These are phyloP conservation scores for Ditula angustiorana DNA, from an alignment of 2,888 invertebrate species.

Conservation along the genomic window DNA sequence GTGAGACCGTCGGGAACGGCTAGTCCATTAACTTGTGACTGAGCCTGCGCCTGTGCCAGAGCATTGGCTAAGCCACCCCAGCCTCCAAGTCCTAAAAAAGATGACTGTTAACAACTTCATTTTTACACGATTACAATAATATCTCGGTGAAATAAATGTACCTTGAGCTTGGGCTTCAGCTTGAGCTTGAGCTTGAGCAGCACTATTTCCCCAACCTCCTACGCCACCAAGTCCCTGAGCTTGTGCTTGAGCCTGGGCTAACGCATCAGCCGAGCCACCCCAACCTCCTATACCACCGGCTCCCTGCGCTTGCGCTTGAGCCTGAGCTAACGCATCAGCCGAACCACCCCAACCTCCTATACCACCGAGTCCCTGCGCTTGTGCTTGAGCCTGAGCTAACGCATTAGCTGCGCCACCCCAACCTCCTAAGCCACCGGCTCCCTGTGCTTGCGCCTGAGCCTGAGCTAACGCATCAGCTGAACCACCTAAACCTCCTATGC, in stretches of 20 bases:
- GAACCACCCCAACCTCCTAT: not conserved
- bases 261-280: not conserved
- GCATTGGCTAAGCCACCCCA: conserved; percentile 11
- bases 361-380: conserved; percentile 34
- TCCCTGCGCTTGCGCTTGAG: conserved; percentile 12
- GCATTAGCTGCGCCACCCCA: not conserved
- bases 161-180: conserved; percentile 20
- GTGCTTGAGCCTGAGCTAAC: conserved; percentile 28
- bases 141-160: too few species aligned
- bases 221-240: too few species aligned
- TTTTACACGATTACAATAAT: not conserved
- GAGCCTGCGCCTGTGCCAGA: conserved; percentile 41
- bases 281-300: not conserved
- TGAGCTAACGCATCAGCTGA: conserved; percentile 37
- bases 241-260: conserved; percentile 7
- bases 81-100: conserved; percentile 12
- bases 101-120: not conserved
- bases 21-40: conserved; percentile 23
- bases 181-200: conserved; percentile 36
- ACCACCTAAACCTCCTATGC: not conserved
- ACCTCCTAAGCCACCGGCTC: not conserved
- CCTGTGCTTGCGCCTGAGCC: conserved; percentile 41
- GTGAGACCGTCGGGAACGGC: not conserved
- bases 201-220: conserved; percentile 5
- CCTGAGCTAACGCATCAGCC: conserved; percentile 32